phyloP scores from a whole-genome alignment of 30 jellyfish, hydroid and myxozoan species.

The Aurelia aurita region DNA sequence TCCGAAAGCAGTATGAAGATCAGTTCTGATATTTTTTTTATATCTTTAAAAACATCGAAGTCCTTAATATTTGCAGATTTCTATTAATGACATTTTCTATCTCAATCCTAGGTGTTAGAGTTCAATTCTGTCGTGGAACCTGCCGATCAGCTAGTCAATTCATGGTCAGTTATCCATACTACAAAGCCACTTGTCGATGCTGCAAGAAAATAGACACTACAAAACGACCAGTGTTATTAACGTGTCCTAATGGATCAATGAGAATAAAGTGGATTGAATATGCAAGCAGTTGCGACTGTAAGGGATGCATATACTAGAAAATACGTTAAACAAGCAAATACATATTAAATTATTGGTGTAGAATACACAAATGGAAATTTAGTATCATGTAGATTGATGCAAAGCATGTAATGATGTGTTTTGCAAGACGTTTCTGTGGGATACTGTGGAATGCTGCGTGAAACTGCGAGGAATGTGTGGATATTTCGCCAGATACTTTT shows the following conservation, averaged over 20 bases:
- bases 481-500: too few relatives aligned
- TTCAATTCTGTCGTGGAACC: slow-evolving; percentile 72
- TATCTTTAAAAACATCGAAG: too few relatives aligned
- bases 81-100: not conserved
- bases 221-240: slow-evolving; percentile 28
- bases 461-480: too few relatives aligned
- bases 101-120: slow-evolving; percentile 50
- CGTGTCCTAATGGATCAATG: slow-evolving; percentile 62
- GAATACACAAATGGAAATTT: too few relatives aligned
- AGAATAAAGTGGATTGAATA: slow-evolving; percentile 17
- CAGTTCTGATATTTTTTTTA: too few relatives aligned
- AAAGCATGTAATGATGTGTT: too few relatives aligned
- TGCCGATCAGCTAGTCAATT: slow-evolving; percentile 79
- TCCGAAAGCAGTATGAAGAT: too few relatives aligned
- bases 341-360: too few relatives aligned
- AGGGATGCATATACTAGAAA: slow-evolving; percentile 11
- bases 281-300: slow-evolving; percentile 54
- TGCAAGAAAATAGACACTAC: slow-evolving; percentile 37
- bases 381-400: too few relatives aligned
- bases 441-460: too few relatives aligned
- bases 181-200: slow-evolving; percentile 62
- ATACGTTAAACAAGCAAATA: too few relatives aligned
- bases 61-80: not conserved
- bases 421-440: too few relatives aligned
- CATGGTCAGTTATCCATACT: slow-evolving; percentile 54